Evolutionary conservation across 2,888 invertebrate species (phyloP), one percentile per base, ranked within the genome.

Genomic region (Campoletis raptor): DNA sequence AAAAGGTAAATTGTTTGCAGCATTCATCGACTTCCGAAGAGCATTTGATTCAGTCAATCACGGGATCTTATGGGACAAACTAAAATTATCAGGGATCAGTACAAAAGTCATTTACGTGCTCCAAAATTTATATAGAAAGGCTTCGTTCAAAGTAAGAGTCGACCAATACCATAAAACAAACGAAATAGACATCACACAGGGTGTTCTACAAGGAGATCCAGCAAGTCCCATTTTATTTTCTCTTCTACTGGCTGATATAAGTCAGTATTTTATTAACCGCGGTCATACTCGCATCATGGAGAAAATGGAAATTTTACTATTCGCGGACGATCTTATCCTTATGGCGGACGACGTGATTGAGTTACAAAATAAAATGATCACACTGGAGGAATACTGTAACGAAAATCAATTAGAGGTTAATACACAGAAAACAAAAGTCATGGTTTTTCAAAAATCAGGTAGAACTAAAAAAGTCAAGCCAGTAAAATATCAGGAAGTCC

Each of bases 101-200:
- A 45, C 54, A 3, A 64, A 83, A 80, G 77, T 88, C 0, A 86
- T 89, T 12, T 48, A 24, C 15, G 74, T 86, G 15, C 48, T 89
- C 0, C 78, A 86, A 57, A 85, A 85, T 21, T 74, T 88, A 12
- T 87, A 88, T 36, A 21, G 40, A 0, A n/a, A 40, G 40, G 40
- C 40, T 6, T 40, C 40, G 7, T 40, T 40, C 7, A 40, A 40
- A 5, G 9, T 40, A 40, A 40, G 40, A 40, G 9, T 40, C 0
- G 9, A 40, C 40, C 40, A 6, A 82, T 36, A 54, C 12, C 73
- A 70, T 12, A 37, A n/a, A 57, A 72, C 40, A 88, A n/a, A n/a
- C n/a, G n/a, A n/a, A n/a, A 88, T 90, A 18, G 72, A 84, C 7
- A 81, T 85, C 0, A 84, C 89, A 0, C 77, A 87, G 40, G 88